Percentiles rank a stretch among this genome's conserved stretches.
These are phyloP conservation scores for Hedya salicella DNA, from an alignment of 2,888 invertebrate genomes.

Conservation along the genomic window DNA sequence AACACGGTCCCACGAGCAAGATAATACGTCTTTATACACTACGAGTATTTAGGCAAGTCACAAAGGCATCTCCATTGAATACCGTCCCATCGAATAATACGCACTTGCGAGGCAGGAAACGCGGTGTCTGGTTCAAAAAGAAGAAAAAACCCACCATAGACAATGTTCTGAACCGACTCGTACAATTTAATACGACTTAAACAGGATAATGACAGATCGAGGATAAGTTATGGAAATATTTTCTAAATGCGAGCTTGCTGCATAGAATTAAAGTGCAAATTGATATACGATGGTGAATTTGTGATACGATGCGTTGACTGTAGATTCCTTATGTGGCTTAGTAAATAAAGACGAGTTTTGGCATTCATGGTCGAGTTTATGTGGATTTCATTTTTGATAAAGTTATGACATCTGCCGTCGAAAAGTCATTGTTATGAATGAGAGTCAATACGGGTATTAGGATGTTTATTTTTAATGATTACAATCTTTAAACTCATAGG, in stretches of 20 bases:
- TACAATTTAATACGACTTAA: constrained; percentile 56
- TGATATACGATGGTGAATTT: not conserved
- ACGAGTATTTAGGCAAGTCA: constrained; percentile 81
- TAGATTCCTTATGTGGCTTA: constrained; percentile 17
- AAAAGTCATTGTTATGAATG: constrained; percentile 6
- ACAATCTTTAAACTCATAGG: too few relatives aligned
- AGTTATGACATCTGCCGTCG: constrained; percentile 42
- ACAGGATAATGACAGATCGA: constrained; percentile 50
- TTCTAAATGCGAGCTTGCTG: not conserved
- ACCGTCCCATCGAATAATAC: constrained; percentile 65
- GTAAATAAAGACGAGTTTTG: constrained; percentile 40
- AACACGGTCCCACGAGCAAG: constrained; percentile 68
- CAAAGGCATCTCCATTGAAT: constrained; percentile 75
- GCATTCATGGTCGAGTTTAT: constrained; percentile 31
- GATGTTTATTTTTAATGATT: too few relatives aligned
- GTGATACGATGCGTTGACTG: constrained; percentile 3
- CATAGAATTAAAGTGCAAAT: constrained; percentile 5
- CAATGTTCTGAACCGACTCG: constrained; percentile 64
- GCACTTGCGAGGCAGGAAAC: constrained; percentile 81
- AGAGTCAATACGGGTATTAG: not conserved
- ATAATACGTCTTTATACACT: constrained; percentile 72
- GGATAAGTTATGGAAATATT: constrained; percentile 10
- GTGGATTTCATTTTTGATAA: constrained; percentile 49
- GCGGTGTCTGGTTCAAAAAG: constrained; percentile 78
- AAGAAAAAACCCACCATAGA: constrained; percentile 60